These are phyloP conservation scores for Laodelphax striatellus DNA, from an alignment of 1,140 invertebrate genomes.

Conservation along the genomic window DNA sequence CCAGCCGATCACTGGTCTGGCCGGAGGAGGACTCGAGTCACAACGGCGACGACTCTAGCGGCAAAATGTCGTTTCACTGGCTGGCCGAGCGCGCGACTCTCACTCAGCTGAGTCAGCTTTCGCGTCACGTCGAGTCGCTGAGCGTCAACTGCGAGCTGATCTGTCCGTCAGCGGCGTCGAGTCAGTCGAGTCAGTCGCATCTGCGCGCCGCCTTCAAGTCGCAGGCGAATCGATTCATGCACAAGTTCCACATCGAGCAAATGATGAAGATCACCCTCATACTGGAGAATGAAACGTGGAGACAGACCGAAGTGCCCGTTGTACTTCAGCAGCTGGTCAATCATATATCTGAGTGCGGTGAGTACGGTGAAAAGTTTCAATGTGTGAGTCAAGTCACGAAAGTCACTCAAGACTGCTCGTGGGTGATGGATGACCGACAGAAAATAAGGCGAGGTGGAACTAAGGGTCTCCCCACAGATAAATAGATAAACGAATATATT, in stretches of 20 bases:
- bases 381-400: too few species aligned
- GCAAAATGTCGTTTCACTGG: constrained; percentile 27
- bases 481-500: too few species aligned
- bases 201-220: constrained; percentile 74
- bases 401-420: too few species aligned
- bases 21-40: constrained; percentile 15
- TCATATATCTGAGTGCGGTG: constrained; percentile 45
- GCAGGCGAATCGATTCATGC: constrained; percentile 81
- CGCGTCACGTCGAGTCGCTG: constrained; percentile 68
- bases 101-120: constrained; percentile 65
- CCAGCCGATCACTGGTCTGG: constrained; percentile 19
- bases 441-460: too few species aligned
- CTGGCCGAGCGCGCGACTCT: constrained; percentile 46
- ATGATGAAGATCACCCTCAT: constrained; percentile 73
- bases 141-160: constrained; percentile 29
- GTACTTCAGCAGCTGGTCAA: constrained; percentile 48
- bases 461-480: too few species aligned
- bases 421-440: too few species aligned
- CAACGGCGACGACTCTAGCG: not conserved
- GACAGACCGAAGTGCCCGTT: constrained; percentile 65
- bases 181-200: constrained; percentile 25
- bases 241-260: constrained; percentile 79
- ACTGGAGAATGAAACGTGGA: constrained; percentile 88
- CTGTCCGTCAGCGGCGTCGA: constrained; percentile 7
- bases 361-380: too few species aligned